Base-by-base conservation (phyloP, 1,140 invertebrate genomes). In the Streblospio benedicti region DNA sequence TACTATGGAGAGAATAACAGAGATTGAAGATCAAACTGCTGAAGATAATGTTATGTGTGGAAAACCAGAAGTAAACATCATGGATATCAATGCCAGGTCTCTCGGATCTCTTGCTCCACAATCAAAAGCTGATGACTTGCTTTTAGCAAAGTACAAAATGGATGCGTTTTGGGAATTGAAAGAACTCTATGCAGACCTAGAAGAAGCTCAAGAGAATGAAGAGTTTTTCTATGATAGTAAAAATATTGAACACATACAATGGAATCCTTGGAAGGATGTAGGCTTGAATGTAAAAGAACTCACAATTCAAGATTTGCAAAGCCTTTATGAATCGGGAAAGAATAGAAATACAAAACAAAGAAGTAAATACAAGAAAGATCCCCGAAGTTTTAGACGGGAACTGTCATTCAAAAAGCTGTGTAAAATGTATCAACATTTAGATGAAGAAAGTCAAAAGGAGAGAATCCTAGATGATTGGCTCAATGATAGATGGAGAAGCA, bases 1-100 rank as follows among this genome's bases (percentile, higher is more conserved):
- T 30, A 90, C 86, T 63, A 80, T 95, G 35, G 91, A 93, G 84
- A 83, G 89, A 70, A 85, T 93, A 47, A 86, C 85, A 0, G 83
- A 91, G 62, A 78, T 96, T 18, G 70, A 72, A 60, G 44, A 65
- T 6, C 62, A 67, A 57, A 57, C 61, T 5, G 35, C 31, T 9
- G 12, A 32, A 9, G 25, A 56, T 20, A 43, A 31, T 23, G 38
- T 20, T 25, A 9, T 23, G 9, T 5, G n/a, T 4, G 2, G 32
- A 23, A 38, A 56, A 56, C 33, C 25, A 30, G 5, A 32, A 41
- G 9, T 38, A 38, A 56, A 56, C 50, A 18, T 52, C 2, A 18
- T 52, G 20, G 30, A 52, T n/a, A 6, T 52, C n/a, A 5, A 31
- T 12, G 28, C 27, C 23, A 52, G 33, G 50, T 52, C 50, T 6